Evolutionary conservation across 2,797 vertebrate genomes (phyloP).

Genomic region (Oryzias dopingdopingensis): DNA sequence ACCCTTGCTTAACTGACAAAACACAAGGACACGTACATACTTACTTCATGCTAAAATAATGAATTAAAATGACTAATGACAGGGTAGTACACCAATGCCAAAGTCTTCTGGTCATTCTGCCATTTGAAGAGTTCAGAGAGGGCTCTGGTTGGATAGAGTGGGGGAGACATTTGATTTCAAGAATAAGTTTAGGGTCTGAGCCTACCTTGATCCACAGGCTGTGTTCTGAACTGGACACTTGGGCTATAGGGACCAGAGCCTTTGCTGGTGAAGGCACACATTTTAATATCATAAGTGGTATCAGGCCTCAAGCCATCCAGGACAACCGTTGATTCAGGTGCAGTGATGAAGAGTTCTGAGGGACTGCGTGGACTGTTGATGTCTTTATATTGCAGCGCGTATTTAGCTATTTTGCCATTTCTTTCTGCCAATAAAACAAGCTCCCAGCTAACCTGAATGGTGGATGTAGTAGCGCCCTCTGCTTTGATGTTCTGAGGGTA

Average conservation of each 20-base stretch:
- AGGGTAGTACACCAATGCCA: conserved; percentile 34
- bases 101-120: conserved; percentile 51
- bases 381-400: conserved; percentile 95
- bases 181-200: conserved; percentile 81
- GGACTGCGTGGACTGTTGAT: conserved; percentile 96
- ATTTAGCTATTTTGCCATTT: conserved; percentile 93
- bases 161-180: too few relatives aligned
- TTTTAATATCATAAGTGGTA: conserved; percentile 99
- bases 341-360: conserved; percentile 90
- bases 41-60: conserved; percentile 63
- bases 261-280: conserved; percentile 99
- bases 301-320: conserved; percentile 96
- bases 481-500: conserved; percentile 93
- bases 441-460: conserved; percentile 93
- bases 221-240: conserved; percentile 99
- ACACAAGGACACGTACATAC: conserved; percentile 68
- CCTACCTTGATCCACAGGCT: conserved; percentile 99
- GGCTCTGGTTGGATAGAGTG: conserved; percentile 28
- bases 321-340: conserved; percentile 88
- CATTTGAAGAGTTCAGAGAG: conserved; percentile 39
- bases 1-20: conserved; percentile 65
- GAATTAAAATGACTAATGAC: conserved; percentile 40
- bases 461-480: conserved; percentile 89
- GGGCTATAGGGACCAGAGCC: conserved; percentile 99
- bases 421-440: conserved; percentile 88